Conservation (phyloP, 2,113 vertebrate genomes). For the Micromys minutus region DNA sequence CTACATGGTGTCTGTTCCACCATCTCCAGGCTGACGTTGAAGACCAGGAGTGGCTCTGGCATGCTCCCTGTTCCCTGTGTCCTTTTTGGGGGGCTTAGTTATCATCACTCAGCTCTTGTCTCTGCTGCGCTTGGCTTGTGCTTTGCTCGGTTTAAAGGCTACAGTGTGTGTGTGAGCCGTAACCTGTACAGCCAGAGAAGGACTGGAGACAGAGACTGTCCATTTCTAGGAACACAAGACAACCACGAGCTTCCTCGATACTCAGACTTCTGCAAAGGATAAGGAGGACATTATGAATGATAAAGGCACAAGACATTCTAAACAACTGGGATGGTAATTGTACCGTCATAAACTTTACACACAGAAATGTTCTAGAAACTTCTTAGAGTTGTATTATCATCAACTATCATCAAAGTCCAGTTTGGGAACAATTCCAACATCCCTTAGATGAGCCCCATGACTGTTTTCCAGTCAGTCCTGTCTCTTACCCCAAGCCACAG, state of each 20-base stretch:
- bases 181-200: neutral
- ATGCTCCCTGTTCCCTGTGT: neutral
- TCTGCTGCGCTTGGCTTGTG: neutral
- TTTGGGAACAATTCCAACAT: constrained; percentile 41
- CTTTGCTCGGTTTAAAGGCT: neutral
- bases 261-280: neutral
- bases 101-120: neutral
- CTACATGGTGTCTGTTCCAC: neutral
- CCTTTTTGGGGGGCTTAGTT: neutral
- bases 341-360: constrained; percentile 5
- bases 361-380: neutral
- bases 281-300: constrained; percentile 20
- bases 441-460: neutral
- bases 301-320: neutral
- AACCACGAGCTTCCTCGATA: neutral
- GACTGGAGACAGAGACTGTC: neutral
- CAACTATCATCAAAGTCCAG: constrained; percentile 18
- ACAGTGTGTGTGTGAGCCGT: neutral
- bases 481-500: neutral
- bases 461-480: constrained; percentile 23
- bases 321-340: neutral
- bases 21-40: neutral
- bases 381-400: constrained; percentile 2
- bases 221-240: neutral
- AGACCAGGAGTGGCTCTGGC: neutral